A percentile compares a stretch with the other conserved stretches of the same genome.
These are phyloP conservation scores for Megathymus violae DNA, from an alignment of 1,140 invertebrate species.

Conservation along the genomic window DNA sequence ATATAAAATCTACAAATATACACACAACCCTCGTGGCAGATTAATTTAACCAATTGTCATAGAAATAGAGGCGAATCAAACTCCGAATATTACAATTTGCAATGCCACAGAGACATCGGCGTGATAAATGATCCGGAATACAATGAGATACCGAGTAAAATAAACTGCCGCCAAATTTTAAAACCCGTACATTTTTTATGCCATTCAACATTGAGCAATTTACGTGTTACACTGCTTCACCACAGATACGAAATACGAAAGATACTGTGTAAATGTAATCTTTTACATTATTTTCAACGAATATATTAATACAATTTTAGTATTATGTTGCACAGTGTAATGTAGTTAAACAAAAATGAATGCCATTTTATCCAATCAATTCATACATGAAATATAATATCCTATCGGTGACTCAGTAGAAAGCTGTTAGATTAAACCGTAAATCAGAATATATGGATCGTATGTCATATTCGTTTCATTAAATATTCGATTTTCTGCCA, in stretches of 20 bases:
- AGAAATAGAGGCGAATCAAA: neutral
- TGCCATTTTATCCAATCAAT: neutral
- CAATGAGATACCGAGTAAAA: neutral
- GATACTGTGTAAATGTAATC: no score
- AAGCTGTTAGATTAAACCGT: neutral
- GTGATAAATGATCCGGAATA: conserved; percentile 39
- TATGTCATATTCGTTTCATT: neutral
- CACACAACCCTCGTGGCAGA: no score
- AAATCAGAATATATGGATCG: neutral
- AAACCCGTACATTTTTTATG: no score
- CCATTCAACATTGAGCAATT: no score
- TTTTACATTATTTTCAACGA: no score
- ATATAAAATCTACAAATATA: no score
- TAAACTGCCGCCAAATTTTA: no score
- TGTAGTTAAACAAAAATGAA: neutral
- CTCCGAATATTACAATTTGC: conserved; percentile 6
- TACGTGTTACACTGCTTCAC: no score
- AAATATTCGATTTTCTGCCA: neutral
- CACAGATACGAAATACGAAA: no score
- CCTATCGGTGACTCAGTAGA: neutral
- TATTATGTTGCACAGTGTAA: neutral
- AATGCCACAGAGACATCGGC: conserved; percentile 35
- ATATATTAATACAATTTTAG: no score
- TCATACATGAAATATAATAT: conserved; percentile 1
- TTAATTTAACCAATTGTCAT: no score